These are phyloP conservation scores for Podocnemis expansa DNA, from an alignment of 2,113 vertebrate genomes.

Conservation along the genomic window DNA sequence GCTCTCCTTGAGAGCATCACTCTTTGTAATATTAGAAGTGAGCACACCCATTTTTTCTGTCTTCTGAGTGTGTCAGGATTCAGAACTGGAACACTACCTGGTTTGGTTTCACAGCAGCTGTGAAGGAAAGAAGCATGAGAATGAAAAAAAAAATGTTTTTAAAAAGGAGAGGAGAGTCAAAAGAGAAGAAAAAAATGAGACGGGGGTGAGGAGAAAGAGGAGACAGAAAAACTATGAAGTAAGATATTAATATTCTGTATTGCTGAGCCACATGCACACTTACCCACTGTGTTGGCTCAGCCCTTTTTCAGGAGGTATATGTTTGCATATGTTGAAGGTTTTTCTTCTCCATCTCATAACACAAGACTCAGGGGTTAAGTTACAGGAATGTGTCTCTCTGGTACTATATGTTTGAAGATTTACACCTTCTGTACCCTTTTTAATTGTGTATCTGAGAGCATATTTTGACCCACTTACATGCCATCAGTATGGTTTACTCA, in stretches of 20 bases:
- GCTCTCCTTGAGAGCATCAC: too few species aligned
- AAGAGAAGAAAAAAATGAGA: too few species aligned
- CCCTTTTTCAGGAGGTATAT: not conserved
- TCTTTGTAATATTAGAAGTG: too few species aligned
- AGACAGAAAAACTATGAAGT: not conserved
- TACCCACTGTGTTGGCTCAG: not conserved
- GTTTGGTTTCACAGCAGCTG: not conserved
- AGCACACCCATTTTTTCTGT: not conserved
- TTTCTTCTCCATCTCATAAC: not conserved
- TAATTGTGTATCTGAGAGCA: not conserved
- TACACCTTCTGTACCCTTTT: not conserved
- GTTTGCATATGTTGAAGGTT: not conserved
- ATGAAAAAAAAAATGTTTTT: not conserved
- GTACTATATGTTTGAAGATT: not conserved
- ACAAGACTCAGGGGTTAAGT: too few species aligned
- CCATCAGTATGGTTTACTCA: not conserved
- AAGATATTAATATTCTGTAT: not conserved
- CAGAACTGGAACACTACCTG: slow-evolving; percentile 20
- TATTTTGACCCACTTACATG: not conserved
- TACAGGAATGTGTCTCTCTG: not conserved
- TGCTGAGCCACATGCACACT: not conserved
- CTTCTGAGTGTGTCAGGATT: slow-evolving; percentile 29
- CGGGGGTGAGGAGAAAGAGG: not conserved
- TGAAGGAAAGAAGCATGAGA: not conserved
- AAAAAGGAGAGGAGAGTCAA: not conserved